These are phyloP conservation scores for Cyphomyrmex costatus DNA, from an alignment of 1,140 invertebrate species.

Conservation along the genomic window DNA sequence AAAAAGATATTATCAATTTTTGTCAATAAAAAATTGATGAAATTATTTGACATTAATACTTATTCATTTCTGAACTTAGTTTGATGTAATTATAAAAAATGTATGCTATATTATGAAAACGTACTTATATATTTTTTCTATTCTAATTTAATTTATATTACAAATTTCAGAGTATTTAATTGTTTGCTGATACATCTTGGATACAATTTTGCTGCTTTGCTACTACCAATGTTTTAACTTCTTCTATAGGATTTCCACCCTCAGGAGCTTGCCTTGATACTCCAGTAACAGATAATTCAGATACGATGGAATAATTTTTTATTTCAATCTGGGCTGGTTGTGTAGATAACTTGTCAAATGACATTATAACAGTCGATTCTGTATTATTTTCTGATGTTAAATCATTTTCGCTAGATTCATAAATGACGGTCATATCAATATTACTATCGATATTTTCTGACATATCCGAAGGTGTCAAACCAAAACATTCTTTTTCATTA, in stretches of 20 bases:
- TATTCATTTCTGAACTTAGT: not conserved
- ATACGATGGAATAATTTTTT: conserved; percentile 72
- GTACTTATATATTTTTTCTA: conserved; percentile 9
- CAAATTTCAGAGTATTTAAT: conserved; percentile 57
- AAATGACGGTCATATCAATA: conserved; percentile 76
- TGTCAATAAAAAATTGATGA: not conserved
- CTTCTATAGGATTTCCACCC: conserved; percentile 84
- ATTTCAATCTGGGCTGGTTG: conserved; percentile 69
- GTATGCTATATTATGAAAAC: conserved; percentile 20
- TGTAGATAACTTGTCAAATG: conserved; percentile 71
- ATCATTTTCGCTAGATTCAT: conserved; percentile 75
- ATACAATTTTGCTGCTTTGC: conserved; percentile 49
- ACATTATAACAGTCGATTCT: conserved; percentile 75
- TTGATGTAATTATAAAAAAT: not conserved
- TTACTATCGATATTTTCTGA: conserved; percentile 78
- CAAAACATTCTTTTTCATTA: conserved; percentile 67
- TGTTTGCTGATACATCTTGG: conserved; percentile 56
- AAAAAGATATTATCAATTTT: not conserved
- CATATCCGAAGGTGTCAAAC: conserved; percentile 74
- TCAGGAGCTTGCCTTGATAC: conserved; percentile 84
- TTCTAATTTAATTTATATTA: conserved; percentile 34
- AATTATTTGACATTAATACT: conserved; percentile 6
- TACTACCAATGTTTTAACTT: conserved; percentile 59
- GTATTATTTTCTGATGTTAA: conserved; percentile 75
- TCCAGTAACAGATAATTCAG: conserved; percentile 78